These are phyloP conservation scores for Neostethus bicornis DNA, from an alignment of 2,797 vertebrate species.

Conservation along the genomic window DNA sequence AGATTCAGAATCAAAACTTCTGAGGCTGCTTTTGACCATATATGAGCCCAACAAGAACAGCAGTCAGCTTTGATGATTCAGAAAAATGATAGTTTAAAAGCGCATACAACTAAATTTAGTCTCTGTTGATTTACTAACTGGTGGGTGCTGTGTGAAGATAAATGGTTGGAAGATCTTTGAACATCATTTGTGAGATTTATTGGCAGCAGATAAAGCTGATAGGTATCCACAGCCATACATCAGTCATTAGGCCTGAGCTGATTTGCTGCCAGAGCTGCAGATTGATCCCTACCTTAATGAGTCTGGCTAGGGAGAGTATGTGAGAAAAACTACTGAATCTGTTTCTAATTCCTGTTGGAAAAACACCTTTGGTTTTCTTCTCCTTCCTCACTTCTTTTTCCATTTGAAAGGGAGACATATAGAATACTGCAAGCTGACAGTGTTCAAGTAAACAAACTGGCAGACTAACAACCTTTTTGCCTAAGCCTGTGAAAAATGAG, in stretches of 20 bases:
- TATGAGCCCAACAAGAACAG: slow-evolving; percentile 3
- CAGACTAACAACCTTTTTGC: slow-evolving; percentile 43
- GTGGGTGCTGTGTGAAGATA: slow-evolving; percentile 5
- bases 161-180: slow-evolving; percentile 48
- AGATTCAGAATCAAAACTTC: slow-evolving; percentile 25
- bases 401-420: slow-evolving; percentile 28
- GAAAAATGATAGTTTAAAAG: slow-evolving; percentile 7
- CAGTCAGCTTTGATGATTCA: slow-evolving; percentile 35
- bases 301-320: slow-evolving; percentile 43
- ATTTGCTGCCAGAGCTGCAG: slow-evolving; percentile 68
- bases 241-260: slow-evolving; percentile 50
- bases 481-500: slow-evolving; percentile 33
- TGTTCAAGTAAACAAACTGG: slow-evolving; percentile 12
- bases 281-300: slow-evolving; percentile 69
- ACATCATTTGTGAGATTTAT: slow-evolving; percentile 71
- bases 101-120: neutral
- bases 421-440: slow-evolving; percentile 2
- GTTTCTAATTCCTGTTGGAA: slow-evolving; percentile 39
- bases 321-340: slow-evolving; percentile 33
- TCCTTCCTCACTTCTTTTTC: slow-evolving; percentile 16
- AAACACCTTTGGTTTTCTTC: slow-evolving; percentile 24
- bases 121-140: slow-evolving; percentile 1
- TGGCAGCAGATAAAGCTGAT: slow-evolving; percentile 73
- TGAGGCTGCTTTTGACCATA: slow-evolving; percentile 8
- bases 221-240: slow-evolving; percentile 71